phyloP scores from a whole-genome alignment of 2,888 invertebrate species.

The Drosophila fulvimacula region DNA sequence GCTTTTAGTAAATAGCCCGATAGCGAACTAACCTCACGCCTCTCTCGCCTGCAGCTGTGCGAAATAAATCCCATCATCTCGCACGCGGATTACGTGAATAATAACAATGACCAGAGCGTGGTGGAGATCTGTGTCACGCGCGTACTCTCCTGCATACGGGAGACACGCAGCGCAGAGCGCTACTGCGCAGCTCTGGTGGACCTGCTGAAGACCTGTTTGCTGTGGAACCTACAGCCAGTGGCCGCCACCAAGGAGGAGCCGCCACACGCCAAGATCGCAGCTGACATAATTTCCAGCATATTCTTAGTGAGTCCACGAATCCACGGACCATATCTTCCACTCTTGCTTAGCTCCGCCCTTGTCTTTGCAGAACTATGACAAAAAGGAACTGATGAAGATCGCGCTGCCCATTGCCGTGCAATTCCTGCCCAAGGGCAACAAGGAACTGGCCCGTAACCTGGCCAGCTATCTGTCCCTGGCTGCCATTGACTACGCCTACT shows the following conservation, averaged over 20 bases:
- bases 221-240: slow-evolving; percentile 93
- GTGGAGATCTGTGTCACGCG: slow-evolving; percentile 97
- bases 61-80: slow-evolving; percentile 93
- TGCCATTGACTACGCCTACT: slow-evolving; percentile 94
- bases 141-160: slow-evolving; percentile 95
- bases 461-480: slow-evolving; percentile 96
- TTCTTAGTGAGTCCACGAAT: slow-evolving; percentile 89
- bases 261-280: slow-evolving; percentile 98
- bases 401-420: slow-evolving; percentile 96
- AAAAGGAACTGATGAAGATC: slow-evolving; percentile 86
- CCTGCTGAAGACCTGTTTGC: slow-evolving; percentile 93
- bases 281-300: slow-evolving; percentile 97
- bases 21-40: background rate
- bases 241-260: slow-evolving; percentile 92
- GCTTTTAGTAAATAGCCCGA: background rate
- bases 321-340: background rate
- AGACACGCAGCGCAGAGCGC: slow-evolving; percentile 92
- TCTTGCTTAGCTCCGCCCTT: background rate
- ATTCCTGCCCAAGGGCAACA: slow-evolving; percentile 95
- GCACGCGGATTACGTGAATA: slow-evolving; percentile 92
- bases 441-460: slow-evolving; percentile 94
- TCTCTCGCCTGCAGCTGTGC: slow-evolving; percentile 86
- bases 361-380: slow-evolving; percentile 86
- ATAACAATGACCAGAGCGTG: slow-evolving; percentile 96
- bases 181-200: slow-evolving; percentile 93